Evolutionary conservation across 2,797 vertebrate species (phyloP).

Genomic region (Gouania willdenowi): DNA sequence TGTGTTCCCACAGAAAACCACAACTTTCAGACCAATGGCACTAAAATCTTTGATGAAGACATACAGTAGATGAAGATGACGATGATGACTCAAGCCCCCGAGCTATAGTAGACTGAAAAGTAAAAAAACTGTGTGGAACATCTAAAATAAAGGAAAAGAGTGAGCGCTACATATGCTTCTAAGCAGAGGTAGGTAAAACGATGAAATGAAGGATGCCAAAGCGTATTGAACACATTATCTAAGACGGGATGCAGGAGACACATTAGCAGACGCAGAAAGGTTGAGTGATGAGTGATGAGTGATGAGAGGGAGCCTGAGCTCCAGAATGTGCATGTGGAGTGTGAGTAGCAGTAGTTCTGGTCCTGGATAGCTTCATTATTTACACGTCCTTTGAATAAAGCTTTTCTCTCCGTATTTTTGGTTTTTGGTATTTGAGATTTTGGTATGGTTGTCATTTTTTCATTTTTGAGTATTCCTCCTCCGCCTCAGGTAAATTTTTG

Average conservation of each 20-base stretch:
- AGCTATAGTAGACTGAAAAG: constrained; percentile 57
- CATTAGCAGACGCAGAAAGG: constrained; percentile 25
- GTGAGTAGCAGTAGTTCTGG: constrained; percentile 61
- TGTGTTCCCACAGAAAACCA: constrained; percentile 28
- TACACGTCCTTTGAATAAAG: constrained; percentile 94
- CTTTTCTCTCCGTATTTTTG: constrained; percentile 91
- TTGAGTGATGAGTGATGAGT: constrained; percentile 37
- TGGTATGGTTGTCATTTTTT: constrained; percentile 75
- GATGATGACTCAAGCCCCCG: constrained; percentile 21
- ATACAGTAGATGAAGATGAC: constrained; percentile 29
- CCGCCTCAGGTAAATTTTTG: constrained; percentile 73
- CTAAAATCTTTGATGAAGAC: constrained; percentile 18
- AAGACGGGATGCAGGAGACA: constrained; percentile 26
- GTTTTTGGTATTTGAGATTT: constrained; percentile 84
- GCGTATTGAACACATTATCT: constrained; percentile 26
- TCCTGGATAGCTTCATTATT: constrained; percentile 81
- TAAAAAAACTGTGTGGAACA: constrained; percentile 17
- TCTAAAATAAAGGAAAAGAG: constrained; percentile 3
- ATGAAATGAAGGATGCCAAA: constrained; percentile 40
- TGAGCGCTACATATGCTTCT: constrained; percentile 35
- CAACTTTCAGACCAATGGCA: constrained; percentile 17
- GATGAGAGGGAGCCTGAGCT: constrained; percentile 41
- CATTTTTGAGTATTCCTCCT: constrained; percentile 72
- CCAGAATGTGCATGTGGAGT: constrained; percentile 32
- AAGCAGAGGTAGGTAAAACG: constrained; percentile 68